These are phyloP conservation scores for Epizoanthus illoricatus DNA, from an alignment of 92 coral and sea anemone genomes.

Conservation along the genomic window DNA sequence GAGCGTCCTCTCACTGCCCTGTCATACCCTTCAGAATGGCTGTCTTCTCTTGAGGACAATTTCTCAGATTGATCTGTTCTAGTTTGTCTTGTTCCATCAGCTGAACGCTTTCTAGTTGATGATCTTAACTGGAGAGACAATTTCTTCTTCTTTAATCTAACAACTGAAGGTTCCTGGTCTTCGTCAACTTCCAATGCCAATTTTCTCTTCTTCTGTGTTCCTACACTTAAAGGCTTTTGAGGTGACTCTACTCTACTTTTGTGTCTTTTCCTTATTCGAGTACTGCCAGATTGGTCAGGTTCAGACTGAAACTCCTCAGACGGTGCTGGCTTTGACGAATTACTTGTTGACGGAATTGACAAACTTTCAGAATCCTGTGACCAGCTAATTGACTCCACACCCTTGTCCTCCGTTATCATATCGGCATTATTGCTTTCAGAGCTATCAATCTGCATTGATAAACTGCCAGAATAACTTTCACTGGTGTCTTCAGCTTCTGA, in stretches of 20 bases:
- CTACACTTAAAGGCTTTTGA: not conserved
- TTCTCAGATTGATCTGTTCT: not conserved
- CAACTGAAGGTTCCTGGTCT: not conserved
- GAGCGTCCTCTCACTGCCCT: not conserved
- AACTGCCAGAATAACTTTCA: not conserved
- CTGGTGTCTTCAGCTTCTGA: not conserved
- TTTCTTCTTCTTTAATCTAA: slow-evolving; percentile 25
- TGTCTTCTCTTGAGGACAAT: slow-evolving; percentile 2
- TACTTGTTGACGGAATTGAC: not conserved
- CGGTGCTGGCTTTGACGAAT: not conserved
- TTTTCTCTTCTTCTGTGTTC: slow-evolving; percentile 1
- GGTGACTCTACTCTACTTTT: not conserved
- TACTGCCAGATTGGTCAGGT: not conserved
- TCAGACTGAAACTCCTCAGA: not conserved
- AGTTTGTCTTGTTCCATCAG: not conserved
- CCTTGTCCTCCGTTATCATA: no score
- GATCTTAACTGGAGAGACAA: slow-evolving; percentile 17
- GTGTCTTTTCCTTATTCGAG: not conserved
- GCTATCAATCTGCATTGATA: not conserved
- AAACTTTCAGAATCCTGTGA: not conserved
- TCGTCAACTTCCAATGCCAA: not conserved
- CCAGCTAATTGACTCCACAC: no score
- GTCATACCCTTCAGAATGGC: slow-evolving; percentile 3
- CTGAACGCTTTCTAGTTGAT: slow-evolving; percentile 11
- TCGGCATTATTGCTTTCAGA: no score